Conservation (phyloP, 1,140 invertebrate genomes). For the Gryon sp. region DNA sequence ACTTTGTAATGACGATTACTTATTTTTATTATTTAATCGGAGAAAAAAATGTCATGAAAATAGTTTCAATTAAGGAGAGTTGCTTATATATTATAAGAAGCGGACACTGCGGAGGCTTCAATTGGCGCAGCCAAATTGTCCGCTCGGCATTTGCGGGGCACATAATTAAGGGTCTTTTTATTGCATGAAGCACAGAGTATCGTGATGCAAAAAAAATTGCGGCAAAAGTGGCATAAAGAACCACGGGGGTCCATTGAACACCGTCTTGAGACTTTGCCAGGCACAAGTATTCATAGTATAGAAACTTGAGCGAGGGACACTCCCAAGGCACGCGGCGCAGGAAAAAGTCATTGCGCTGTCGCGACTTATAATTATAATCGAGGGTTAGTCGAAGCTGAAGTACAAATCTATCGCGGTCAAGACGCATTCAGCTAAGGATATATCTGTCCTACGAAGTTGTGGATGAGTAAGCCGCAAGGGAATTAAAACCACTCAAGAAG, state of each 20-base stretch:
- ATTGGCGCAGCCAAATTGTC: slow-evolving; percentile 36
- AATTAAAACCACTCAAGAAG: slow-evolving; percentile 60
- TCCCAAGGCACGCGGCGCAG: slow-evolving; percentile 58
- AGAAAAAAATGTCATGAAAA: too few species aligned
- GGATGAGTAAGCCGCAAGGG: slow-evolving; percentile 47
- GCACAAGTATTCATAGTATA: slow-evolving; percentile 49
- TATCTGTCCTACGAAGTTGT: slow-evolving; percentile 37
- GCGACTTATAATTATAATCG: slow-evolving; percentile 58
- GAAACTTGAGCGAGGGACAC: slow-evolving; percentile 49
- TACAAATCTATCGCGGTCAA: slow-evolving; percentile 60
- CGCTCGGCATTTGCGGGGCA: slow-evolving; percentile 3
- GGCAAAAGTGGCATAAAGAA: slow-evolving; percentile 57
- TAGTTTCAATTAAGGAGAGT: slow-evolving; percentile 40
- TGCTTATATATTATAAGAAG: slow-evolving; percentile 32
- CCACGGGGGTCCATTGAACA: slow-evolving; percentile 57
- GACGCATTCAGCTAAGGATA: slow-evolving; percentile 49
- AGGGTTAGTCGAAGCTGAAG: slow-evolving; percentile 52
- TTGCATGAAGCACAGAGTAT: slow-evolving; percentile 33
- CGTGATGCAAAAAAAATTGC: slow-evolving; percentile 39
- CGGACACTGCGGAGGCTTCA: slow-evolving; percentile 15
- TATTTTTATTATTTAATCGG: too few species aligned
- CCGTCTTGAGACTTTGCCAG: slow-evolving; percentile 55
- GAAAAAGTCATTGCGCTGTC: slow-evolving; percentile 41
- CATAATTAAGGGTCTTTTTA: slow-evolving; percentile 46
- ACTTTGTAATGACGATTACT: too few species aligned